Percentiles rank a stretch among this genome's conserved stretches.
Evolutionary conservation across 2,888 invertebrate genomes (phyloP).

Genomic region (Tanypteryx hageni): DNA sequence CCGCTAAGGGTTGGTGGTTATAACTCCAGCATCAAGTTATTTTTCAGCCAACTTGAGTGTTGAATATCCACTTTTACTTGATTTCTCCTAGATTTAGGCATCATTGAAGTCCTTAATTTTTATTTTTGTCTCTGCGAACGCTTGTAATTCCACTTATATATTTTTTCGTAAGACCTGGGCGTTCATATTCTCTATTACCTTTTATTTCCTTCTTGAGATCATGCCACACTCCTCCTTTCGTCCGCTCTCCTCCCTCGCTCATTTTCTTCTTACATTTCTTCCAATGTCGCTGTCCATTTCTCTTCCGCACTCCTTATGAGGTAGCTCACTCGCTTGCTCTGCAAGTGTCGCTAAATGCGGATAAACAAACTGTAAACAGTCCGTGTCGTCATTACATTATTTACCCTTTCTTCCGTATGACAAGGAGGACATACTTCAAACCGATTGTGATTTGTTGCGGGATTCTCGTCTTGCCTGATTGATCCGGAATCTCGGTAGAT

Average conservation of each 20-base stretch:
- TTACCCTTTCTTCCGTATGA: background rate
- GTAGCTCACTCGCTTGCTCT: background rate
- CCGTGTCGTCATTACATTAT: background rate
- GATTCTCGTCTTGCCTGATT: background rate
- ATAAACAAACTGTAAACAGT: background rate
- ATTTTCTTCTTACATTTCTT: background rate
- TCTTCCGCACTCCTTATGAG: background rate
- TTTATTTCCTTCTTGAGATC: background rate
- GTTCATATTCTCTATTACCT: too few relatives aligned
- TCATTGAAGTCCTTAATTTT: too few relatives aligned
- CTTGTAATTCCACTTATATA: too few relatives aligned
- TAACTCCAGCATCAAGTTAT: too few relatives aligned
- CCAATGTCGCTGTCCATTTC: background rate
- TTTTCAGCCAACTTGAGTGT: too few relatives aligned
- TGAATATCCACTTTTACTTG: too few relatives aligned
- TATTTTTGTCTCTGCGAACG: too few relatives aligned
- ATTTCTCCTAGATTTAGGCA: too few relatives aligned
- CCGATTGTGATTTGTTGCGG: background rate
- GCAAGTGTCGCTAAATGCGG: background rate
- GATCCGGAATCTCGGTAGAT: background rate
- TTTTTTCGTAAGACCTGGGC: too few relatives aligned
- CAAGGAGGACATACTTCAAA: background rate
- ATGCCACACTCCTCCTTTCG: background rate
- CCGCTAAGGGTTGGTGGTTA: too few relatives aligned
- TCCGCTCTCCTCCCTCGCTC: background rate